Evolutionary conservation across 2,113 vertebrate species (phyloP).

Genomic region (Ctenodactylus gundi): DNA sequence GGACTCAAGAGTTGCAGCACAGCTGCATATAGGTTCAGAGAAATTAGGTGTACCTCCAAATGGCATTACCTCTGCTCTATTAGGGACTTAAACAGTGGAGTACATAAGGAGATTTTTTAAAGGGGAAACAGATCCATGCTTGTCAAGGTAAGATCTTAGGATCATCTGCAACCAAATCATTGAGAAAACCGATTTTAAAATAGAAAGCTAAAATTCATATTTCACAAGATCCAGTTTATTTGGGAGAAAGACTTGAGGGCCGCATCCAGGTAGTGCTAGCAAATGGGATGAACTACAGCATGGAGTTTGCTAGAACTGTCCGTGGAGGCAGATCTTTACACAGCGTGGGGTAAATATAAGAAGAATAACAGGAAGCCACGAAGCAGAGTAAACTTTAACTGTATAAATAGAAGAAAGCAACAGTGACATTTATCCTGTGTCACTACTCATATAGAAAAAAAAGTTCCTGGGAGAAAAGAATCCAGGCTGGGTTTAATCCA

Average conservation of each 20-base stretch:
- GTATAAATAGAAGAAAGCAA: not conserved
- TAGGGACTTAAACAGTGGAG: not conserved
- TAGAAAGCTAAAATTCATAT: not conserved
- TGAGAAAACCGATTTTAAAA: conserved; percentile 2
- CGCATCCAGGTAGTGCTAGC: not conserved
- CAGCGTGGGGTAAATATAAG: not conserved
- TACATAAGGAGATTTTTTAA: not conserved
- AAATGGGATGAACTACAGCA: not conserved
- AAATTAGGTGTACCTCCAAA: not conserved
- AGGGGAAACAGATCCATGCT: not conserved
- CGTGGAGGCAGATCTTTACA: not conserved
- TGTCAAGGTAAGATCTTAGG: not conserved
- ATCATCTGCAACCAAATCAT: not conserved
- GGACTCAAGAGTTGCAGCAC: not conserved
- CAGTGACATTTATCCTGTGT: not conserved
- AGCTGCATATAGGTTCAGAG: not conserved
- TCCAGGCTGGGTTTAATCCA: not conserved
- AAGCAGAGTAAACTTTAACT: not conserved
- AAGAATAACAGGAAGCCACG: conserved; percentile 25
- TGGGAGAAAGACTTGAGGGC: not conserved
- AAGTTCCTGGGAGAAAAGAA: not conserved
- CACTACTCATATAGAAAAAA: not conserved
- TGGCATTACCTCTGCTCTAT: not conserved
- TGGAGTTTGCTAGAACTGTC: not conserved
- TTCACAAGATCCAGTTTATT: not conserved